Base-by-base conservation (phyloP, 2,113 vertebrate genomes). In the Mobula birostris region DNA sequence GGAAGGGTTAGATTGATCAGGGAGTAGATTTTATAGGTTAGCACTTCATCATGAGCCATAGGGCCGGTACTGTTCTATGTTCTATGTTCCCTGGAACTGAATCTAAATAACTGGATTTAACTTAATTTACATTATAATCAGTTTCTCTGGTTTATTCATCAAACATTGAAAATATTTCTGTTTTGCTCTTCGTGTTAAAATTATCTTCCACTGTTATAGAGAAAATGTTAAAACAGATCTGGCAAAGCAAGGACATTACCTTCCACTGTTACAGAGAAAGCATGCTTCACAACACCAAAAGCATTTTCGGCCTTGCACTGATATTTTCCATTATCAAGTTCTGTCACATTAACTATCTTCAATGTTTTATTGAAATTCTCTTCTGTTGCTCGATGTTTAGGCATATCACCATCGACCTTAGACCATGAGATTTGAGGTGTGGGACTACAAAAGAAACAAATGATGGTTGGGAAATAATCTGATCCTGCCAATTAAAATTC, bases 401-500 rank as follows among this genome's bases (percentile, higher is more conserved):
- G 96, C 87, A 98, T 96, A 12, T 95, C 95, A 0, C 96, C 95
- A 0, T 96, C 97, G 0, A 97, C 6, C 95, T 97, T 98, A 5
- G 94, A 77, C 99, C 99, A 99, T n/a, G 97, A 97, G 0, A 99
- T 96, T 94, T 96, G 96, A 36, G 99, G 98, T 94, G 98, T 99
- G 36, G 98, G 99, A 94, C 99, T 99, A 94, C 72, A 70, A 94
- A 24, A 4, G 94, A 94, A 94, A 85, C 94, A 40, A 29, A 7
- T 72, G 66, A 7, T 27, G 15, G 32, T 74, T 74, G 19, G 48
- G n/a, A 70, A 32, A 70, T 68, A 93, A 48, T 24, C 21, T 48
- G 11, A 72, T 72, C 90, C 4, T 32, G 2, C 19, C 68, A 93
- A 72, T 14, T 7, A 68, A 7, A 72, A 19, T 74, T 48, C 68